phyloP scores from a whole-genome alignment of 1,140 invertebrate genomes.

The Zelostemma sp. region DNA sequence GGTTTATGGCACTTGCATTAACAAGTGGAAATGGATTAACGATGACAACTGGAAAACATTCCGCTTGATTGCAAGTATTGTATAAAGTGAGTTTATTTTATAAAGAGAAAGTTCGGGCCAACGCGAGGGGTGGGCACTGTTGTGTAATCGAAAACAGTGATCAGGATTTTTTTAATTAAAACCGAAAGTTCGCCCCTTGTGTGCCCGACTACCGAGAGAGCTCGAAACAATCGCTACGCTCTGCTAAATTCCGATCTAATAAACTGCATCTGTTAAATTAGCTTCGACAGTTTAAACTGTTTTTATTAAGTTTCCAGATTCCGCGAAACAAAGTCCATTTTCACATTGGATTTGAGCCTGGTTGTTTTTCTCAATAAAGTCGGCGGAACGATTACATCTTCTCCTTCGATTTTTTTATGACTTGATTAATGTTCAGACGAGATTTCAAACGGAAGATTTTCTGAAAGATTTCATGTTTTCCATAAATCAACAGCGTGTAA shows the following conservation, averaged over 20 bases:
- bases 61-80: slow-evolving; percentile 5
- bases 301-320: not conserved
- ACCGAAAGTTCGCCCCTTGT: slow-evolving; percentile 13
- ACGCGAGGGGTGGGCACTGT: not conserved
- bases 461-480: not conserved
- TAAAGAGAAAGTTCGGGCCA: not conserved
- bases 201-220: not conserved
- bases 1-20: slow-evolving; percentile 23
- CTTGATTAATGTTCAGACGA: too few species aligned
- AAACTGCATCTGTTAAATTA: slow-evolving; percentile 25
- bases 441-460: not conserved
- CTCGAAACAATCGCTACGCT: slow-evolving; percentile 11
- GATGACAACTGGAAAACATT: slow-evolving; percentile 14
- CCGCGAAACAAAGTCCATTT: not conserved
- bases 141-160: slow-evolving; percentile 14
- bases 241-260: slow-evolving; percentile 18
- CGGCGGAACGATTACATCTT: too few species aligned
- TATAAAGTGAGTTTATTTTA: not conserved
- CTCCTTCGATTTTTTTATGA: too few species aligned
- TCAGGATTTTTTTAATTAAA: slow-evolving; percentile 8
- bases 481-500: not conserved
- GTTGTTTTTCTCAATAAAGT: too few species aligned
- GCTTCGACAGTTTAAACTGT: slow-evolving; percentile 22
- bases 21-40: slow-evolving; percentile 21
- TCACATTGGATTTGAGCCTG: too few species aligned